Evolutionary conservation across 2,888 invertebrate species (phyloP).

Genomic region (Lithophane leautieri): DNA sequence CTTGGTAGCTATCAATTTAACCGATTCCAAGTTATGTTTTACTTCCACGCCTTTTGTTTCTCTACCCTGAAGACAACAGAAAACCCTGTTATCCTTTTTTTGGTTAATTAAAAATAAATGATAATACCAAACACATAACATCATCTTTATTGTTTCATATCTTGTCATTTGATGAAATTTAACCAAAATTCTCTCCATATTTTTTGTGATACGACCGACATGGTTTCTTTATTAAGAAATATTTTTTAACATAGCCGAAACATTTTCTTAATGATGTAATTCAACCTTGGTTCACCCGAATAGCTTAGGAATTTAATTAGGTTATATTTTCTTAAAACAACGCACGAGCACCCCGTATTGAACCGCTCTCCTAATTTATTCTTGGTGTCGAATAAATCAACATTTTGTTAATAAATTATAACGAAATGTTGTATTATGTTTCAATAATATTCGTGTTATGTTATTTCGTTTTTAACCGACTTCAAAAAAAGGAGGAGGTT

Average conservation of each 20-base stretch:
- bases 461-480: slow-evolving; percentile 10
- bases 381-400: slow-evolving; percentile 16
- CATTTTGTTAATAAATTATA: slow-evolving; percentile 6
- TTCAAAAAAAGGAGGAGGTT: too few species aligned
- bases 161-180: slow-evolving; percentile 41
- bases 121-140: slow-evolving; percentile 16
- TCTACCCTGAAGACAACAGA: not conserved
- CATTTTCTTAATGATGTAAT: slow-evolving; percentile 66
- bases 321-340: slow-evolving; percentile 31
- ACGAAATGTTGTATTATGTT: not conserved
- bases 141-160: slow-evolving; percentile 38
- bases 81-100: not conserved
- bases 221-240: slow-evolving; percentile 57
- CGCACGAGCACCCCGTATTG: slow-evolving; percentile 23
- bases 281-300: slow-evolving; percentile 54
- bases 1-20: not conserved
- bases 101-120: slow-evolving; percentile 31
- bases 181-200: slow-evolving; percentile 39
- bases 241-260: slow-evolving; percentile 53
- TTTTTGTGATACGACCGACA: slow-evolving; percentile 54
- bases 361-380: slow-evolving; percentile 18
- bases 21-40: not conserved
- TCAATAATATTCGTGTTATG: not conserved
- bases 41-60: not conserved
- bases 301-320: slow-evolving; percentile 62